Evolutionary conservation across 2,888 invertebrate species (phyloP).

Genomic region (Yponomeuta cagnagella): DNA sequence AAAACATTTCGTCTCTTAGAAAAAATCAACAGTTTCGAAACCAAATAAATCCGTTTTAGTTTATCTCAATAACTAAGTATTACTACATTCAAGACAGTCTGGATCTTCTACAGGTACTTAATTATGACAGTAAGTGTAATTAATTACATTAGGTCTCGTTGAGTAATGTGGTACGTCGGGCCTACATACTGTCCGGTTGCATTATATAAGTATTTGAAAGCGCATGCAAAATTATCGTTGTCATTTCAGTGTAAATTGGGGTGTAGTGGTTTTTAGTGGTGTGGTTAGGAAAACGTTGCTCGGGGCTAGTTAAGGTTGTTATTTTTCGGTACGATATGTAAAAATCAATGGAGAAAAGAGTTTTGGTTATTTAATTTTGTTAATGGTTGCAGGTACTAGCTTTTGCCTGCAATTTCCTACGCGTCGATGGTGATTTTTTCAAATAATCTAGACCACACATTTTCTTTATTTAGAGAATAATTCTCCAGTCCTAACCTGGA

Average conservation of each 20-base stretch:
- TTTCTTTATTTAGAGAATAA: no score
- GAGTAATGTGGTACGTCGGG: constrained; percentile 49
- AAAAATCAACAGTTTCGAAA: no score
- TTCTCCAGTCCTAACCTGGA: no score
- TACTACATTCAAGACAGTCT: neutral
- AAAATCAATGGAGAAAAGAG: no score
- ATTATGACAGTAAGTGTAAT: constrained; percentile 41
- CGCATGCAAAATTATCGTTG: neutral
- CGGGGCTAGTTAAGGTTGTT: neutral
- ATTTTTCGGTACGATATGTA: no score
- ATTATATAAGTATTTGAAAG: neutral
- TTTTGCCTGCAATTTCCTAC: no score
- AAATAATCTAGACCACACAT: no score
- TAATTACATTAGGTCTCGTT: constrained; percentile 58
- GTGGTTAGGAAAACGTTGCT: neutral
- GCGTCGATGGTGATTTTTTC: no score
- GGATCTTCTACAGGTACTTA: constrained; percentile 26
- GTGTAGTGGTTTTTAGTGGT: neutral
- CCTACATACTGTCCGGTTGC: constrained; percentile 22
- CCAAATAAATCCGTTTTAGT: no score
- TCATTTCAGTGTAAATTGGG: neutral
- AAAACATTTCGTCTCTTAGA: no score
- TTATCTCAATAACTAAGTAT: neutral
- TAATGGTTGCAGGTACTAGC: no score
- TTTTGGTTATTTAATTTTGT: no score